A percentile compares a stretch with the other conserved stretches of the same genome.
Evolutionary conservation across 2,797 vertebrate genomes (phyloP).

Genomic region (Pseudochromis fuscus): DNA sequence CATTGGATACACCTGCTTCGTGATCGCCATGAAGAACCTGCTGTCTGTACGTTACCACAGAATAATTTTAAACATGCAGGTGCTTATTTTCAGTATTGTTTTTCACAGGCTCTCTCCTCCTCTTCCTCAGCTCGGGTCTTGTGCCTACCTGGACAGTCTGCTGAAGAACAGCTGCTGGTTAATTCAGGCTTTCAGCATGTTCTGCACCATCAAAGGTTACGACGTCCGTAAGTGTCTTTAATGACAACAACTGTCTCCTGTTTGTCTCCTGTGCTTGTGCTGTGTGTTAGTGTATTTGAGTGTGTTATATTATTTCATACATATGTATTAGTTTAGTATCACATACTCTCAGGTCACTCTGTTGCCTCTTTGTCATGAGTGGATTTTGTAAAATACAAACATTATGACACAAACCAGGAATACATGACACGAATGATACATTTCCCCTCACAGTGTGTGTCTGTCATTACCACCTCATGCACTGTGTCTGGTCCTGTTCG

Average conservation of each 20-base stretch:
- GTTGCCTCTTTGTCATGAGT: no score
- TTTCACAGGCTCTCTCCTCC: background rate
- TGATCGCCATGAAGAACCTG: slow-evolving; percentile 85
- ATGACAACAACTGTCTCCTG: background rate
- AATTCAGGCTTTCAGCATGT: slow-evolving; percentile 86
- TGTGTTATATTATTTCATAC: no score
- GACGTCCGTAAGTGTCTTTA: slow-evolving; percentile 78
- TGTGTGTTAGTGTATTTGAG: background rate
- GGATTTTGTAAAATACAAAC: no score
- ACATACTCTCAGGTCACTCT: no score
- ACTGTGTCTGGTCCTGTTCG: no score
- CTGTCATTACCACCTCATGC: no score
- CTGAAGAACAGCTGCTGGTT: slow-evolving; percentile 84
- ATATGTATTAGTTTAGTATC: no score
- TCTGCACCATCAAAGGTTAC: slow-evolving; percentile 86
- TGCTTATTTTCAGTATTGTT: background rate
- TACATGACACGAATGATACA: no score
- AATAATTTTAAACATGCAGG: background rate
- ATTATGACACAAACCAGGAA: no score
- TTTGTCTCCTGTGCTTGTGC: background rate
- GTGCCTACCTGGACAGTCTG: slow-evolving; percentile 82
- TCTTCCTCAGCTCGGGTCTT: slow-evolving; percentile 79
- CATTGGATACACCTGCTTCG: slow-evolving; percentile 83
- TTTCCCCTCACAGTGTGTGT: no score
- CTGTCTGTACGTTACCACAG: slow-evolving; percentile 76